Base-by-base conservation (phyloP, 2,797 vertebrate genomes). In the Protonibea diacanthus region DNA sequence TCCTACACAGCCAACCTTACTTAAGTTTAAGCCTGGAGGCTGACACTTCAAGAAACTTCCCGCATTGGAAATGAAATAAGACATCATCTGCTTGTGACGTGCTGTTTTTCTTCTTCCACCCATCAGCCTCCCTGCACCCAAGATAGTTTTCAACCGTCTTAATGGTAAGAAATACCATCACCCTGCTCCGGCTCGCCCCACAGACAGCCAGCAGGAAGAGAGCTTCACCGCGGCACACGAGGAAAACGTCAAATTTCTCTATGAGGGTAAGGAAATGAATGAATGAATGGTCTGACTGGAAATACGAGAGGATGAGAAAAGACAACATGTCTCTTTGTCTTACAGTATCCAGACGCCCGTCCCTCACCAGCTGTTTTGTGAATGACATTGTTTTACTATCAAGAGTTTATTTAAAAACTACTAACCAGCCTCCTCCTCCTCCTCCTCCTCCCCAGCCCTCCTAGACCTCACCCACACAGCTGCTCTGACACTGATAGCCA, bases 201-300 rank as follows among this genome's bases (percentile, higher is more conserved):
- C 91, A 11, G 92, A 92, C 2, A 81, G 75, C 52, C 86, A 80
- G 23, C 90, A 90, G 0, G 93, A 95, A 5, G 97, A 98, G 85
- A 92, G 90, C 66, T 97, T 97, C 87, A 97, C 97, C 0, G 73
- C 94, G 2, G 96, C 96, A 1, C 98, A 99, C 0, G 95, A 98
- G 88, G 97, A 99, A 79, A 99, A 99, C 0, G 97, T 99, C 56
- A 95, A 94, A 62, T 99, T 99, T 73, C 86, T 97, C 33, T 95
- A 95, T 0, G 96, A 97, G 90, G 96, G 98, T 99, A 89, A 95
- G 93, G 17, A 51, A 47, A 20, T 40, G 2, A 59, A 11, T 11
- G 40, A 51, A 27, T 2, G 5, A 13, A 27, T 3, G 5, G 15
- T 38, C 42, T 1, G 66, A 59, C 71, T 77, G 59, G 78, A 67